phyloP scores from a whole-genome alignment of 2,888 invertebrate genomes.

The Drosophila histrio region DNA sequence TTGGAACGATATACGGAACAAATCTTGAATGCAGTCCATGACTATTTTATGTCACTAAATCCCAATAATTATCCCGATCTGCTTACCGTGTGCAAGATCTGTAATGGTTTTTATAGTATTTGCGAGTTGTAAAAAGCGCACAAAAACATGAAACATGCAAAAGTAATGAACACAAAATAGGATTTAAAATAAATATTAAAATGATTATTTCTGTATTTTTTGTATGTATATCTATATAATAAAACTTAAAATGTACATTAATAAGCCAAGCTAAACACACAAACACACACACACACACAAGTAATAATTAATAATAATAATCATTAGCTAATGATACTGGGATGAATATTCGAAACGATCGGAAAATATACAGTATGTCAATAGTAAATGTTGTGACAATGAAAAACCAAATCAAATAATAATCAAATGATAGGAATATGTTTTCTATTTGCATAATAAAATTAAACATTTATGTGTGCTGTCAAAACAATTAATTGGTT shows the following conservation, averaged over 20 bases:
- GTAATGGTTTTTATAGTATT: slow-evolving; percentile 56
- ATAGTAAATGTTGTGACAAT: background rate
- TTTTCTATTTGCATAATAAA: no score
- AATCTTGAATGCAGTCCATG: slow-evolving; percentile 43
- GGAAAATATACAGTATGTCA: background rate
- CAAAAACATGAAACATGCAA: slow-evolving; percentile 24
- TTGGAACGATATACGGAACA: slow-evolving; percentile 10
- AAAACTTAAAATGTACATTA: slow-evolving; percentile 57
- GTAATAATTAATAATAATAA: background rate
- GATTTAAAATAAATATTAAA: slow-evolving; percentile 48
- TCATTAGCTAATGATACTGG: slow-evolving; percentile 6
- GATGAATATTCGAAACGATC: background rate
- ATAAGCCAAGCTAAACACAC: slow-evolving; percentile 30
- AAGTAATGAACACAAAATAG: slow-evolving; percentile 29
- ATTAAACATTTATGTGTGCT: no score
- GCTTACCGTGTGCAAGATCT: slow-evolving; percentile 43
- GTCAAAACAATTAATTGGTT: no score
- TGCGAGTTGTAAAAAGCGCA: slow-evolving; percentile 40
- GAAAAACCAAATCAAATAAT: no score
- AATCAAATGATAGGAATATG: no score
- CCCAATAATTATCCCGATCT: slow-evolving; percentile 36
- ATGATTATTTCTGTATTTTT: slow-evolving; percentile 47
- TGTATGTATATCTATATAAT: slow-evolving; percentile 53
- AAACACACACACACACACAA: slow-evolving; percentile 28
- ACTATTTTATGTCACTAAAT: slow-evolving; percentile 57